A percentile compares a stretch with the other conserved stretches of the same genome.
These are phyloP conservation scores for Ellobius talpinus DNA, from an alignment of 2,113 vertebrate species.

Conservation along the genomic window DNA sequence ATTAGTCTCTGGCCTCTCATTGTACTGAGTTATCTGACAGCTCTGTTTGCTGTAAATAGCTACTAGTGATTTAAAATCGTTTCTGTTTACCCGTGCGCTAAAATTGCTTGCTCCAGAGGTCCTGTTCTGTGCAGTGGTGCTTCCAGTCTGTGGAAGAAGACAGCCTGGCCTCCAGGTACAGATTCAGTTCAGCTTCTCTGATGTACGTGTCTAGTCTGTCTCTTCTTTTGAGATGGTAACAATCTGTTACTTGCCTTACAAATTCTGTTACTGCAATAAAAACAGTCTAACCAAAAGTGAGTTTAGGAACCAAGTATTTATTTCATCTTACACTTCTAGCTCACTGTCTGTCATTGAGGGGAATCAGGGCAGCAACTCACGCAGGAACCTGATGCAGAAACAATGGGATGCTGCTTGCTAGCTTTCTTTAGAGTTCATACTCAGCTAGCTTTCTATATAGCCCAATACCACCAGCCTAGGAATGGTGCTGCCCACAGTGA, in stretches of 20 bases:
- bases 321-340: background rate
- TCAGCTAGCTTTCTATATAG: background rate
- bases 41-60: background rate
- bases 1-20: background rate
- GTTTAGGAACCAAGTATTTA: background rate
- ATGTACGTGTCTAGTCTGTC: background rate
- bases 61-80: background rate
- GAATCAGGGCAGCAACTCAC: background rate
- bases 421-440: no score
- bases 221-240: background rate
- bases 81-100: background rate
- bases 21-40: background rate
- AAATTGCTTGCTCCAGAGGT: background rate
- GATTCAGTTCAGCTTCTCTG: background rate
- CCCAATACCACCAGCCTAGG: background rate
- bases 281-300: background rate
- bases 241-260: background rate
- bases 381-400: background rate
- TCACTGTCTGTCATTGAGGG: background rate
- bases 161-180: background rate
- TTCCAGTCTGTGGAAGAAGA: background rate
- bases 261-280: background rate
- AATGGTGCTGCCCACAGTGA: background rate
- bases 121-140: background rate
- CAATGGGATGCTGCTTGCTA: background rate